Evolutionary conservation across 2,797 vertebrate species (phyloP), one percentile per base, ranked within the genome.

Genomic region (Poecilia wingei): DNA sequence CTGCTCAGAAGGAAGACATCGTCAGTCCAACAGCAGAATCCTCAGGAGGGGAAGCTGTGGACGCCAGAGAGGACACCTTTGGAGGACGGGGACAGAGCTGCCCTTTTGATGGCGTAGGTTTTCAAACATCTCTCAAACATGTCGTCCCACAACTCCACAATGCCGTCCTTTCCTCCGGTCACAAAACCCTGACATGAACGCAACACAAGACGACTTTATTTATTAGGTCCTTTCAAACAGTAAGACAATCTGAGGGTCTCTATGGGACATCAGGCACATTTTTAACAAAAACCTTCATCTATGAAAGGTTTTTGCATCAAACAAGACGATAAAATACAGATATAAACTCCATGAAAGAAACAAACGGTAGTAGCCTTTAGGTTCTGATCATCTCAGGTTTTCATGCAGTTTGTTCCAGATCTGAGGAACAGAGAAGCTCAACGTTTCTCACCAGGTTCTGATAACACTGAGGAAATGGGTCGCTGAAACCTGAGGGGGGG

Each of bases 111-210:
- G 91, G 98, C 97, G 0, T 98, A 99, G 0, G 97, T 99, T 95
- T 99, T 99, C 95, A 99, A 84, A 91, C 98, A 99, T 81, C 98
- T 95, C 86, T 99, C 98, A 84, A 99, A 99, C 96, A 97, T 98
- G 87, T 99, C 98, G 82, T 99, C 98, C 98, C 98, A 99, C 51
- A 99, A 96, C 69, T 97, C 98, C 88, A 99, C 97, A 1, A 99
- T 94, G 57, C 98, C 98, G 16, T 99, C 98, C 88, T 99, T 99
- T 68, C 98, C 98, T 72, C 98, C 98, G 0, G 97, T 98, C 82
- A 98, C 97, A 86, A 99, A 99, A 2, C 98, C 98, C 98, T 99
- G 93, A 75, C 47, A 81, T 13, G 43, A 82, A 82, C 0, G 4
- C 39, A 81, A 18, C 81, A 82, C 16, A 1, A 33, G 18, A n/a